These are phyloP conservation scores for Solea senegalensis DNA, from an alignment of 2,113 vertebrate genomes.

Conservation along the genomic window DNA sequence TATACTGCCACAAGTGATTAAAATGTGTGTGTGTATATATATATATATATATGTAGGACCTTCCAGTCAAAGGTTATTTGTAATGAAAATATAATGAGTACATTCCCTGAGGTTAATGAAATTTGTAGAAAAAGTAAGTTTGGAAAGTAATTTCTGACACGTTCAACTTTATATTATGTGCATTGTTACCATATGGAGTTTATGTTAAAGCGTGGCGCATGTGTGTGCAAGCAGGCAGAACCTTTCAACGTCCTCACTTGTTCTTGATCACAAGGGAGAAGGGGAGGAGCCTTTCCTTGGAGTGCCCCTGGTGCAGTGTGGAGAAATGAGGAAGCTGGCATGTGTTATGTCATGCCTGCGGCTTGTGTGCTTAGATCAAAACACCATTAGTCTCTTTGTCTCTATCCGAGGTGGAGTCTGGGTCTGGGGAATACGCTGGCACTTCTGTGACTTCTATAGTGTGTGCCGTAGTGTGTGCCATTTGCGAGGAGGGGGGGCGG, in stretches of 20 bases:
- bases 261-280: constrained; percentile 58
- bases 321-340: constrained; percentile 72
- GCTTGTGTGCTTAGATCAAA: constrained; percentile 77
- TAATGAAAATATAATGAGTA: not conserved
- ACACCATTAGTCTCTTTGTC: constrained; percentile 79
- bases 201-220: constrained; percentile 22
- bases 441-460: constrained; percentile 49
- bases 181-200: constrained; percentile 20
- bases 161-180: not conserved
- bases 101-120: not conserved
- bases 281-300: constrained; percentile 51
- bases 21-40: not conserved
- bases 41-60: not conserved
- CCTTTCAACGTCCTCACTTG: constrained; percentile 51
- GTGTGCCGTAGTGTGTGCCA: constrained; percentile 49
- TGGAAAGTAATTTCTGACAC: not conserved
- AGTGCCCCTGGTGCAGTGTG: constrained; percentile 65
- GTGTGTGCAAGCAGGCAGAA: constrained; percentile 35
- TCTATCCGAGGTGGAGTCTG: constrained; percentile 66
- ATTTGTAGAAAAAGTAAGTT: too few species aligned
- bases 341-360: constrained; percentile 73
- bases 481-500: constrained; percentile 32
- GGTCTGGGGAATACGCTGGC: constrained; percentile 63
- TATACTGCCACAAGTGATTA: constrained; percentile 7
- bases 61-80: not conserved